Percentiles rank a stretch among this genome's conserved stretches.
These are phyloP conservation scores for Podarcis siculus DNA, from an alignment of 2,797 vertebrate species.

Conservation along the genomic window DNA sequence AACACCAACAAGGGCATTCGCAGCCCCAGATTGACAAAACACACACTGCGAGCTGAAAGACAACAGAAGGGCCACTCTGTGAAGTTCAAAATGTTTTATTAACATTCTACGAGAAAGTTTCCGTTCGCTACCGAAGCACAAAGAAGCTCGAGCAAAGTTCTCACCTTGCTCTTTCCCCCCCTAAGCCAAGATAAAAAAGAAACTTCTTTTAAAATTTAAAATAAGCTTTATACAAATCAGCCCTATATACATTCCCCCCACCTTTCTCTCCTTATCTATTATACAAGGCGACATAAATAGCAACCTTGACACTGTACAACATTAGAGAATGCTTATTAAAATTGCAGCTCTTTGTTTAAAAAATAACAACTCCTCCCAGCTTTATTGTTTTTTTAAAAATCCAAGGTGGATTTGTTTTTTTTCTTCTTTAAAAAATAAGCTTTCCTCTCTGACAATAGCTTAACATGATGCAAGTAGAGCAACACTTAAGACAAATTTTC, in stretches of 20 bases:
- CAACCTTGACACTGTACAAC: slow-evolving; percentile 72
- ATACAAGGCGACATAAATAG: slow-evolving; percentile 79
- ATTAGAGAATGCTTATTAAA: slow-evolving; percentile 68
- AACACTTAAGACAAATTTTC: slow-evolving; percentile 24
- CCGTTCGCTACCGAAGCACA: slow-evolving; percentile 61
- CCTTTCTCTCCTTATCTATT: slow-evolving; percentile 62
- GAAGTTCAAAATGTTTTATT: slow-evolving; percentile 65
- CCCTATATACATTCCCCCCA: slow-evolving; percentile 68
- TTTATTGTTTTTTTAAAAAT: slow-evolving; percentile 65
- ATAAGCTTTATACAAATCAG: slow-evolving; percentile 67
- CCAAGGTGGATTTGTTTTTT: slow-evolving; percentile 39
- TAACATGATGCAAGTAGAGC: slow-evolving; percentile 39
- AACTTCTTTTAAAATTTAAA: slow-evolving; percentile 52
- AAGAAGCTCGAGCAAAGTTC: slow-evolving; percentile 18
- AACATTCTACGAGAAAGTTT: slow-evolving; percentile 61
- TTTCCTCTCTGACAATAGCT: slow-evolving; percentile 27
- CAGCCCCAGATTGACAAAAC: neutral
- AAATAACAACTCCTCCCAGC: slow-evolving; percentile 67
- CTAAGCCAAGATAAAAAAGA: neutral
- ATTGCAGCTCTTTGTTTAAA: slow-evolving; percentile 53
- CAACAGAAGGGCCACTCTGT: neutral
- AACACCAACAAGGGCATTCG: neutral
- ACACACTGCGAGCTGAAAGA: neutral
- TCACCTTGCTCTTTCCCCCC: neutral
- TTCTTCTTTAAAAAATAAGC: slow-evolving; percentile 53